A percentile compares a stretch with the other conserved stretches of the same genome.
These are phyloP conservation scores for Trachurus trachurus DNA, from an alignment of 2,797 vertebrate genomes.

Conservation along the genomic window DNA sequence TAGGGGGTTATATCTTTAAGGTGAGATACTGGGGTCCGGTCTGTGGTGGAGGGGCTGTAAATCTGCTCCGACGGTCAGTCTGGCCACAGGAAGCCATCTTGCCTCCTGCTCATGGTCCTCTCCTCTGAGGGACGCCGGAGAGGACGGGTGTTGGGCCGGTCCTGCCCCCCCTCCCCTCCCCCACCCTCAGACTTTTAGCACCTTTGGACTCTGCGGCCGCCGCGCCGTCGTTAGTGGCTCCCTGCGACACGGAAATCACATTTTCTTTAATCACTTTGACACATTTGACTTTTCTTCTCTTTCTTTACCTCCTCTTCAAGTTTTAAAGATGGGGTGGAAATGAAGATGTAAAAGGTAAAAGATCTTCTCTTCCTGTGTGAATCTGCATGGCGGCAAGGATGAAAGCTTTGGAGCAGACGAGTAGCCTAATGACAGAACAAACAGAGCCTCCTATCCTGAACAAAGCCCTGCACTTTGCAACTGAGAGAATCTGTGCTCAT, in stretches of 20 bases:
- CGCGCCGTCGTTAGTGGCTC: conserved; percentile 76
- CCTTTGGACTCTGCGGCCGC: conserved; percentile 69
- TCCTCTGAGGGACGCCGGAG: conserved; percentile 39
- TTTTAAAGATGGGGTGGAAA: conserved; percentile 25
- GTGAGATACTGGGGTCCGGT: conserved; percentile 50
- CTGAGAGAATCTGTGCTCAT: conserved; percentile 33
- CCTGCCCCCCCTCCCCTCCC: conserved; percentile 30
- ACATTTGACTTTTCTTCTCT: background rate
- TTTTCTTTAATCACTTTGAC: background rate
- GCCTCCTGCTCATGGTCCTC: conserved; percentile 50
- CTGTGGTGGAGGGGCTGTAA: conserved; percentile 49
- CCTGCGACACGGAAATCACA: conserved; percentile 72
- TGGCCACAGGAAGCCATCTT: conserved; percentile 42
- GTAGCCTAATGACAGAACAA: conserved; percentile 68
- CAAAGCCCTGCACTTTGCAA: conserved; percentile 50
- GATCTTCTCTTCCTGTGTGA: conserved; percentile 60
- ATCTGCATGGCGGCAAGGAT: conserved; percentile 29
- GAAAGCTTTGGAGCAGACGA: conserved; percentile 35
- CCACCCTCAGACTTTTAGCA: conserved; percentile 74
- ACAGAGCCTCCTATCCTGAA: conserved; percentile 31
- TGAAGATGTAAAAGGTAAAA: conserved; percentile 13
- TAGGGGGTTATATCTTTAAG: conserved; percentile 72
- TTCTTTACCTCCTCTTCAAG: background rate
- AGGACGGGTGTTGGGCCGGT: background rate
- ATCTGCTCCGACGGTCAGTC: conserved; percentile 54